Base-by-base conservation (phyloP, 2,797 vertebrate species). In the Salarias fasciatus region DNA sequence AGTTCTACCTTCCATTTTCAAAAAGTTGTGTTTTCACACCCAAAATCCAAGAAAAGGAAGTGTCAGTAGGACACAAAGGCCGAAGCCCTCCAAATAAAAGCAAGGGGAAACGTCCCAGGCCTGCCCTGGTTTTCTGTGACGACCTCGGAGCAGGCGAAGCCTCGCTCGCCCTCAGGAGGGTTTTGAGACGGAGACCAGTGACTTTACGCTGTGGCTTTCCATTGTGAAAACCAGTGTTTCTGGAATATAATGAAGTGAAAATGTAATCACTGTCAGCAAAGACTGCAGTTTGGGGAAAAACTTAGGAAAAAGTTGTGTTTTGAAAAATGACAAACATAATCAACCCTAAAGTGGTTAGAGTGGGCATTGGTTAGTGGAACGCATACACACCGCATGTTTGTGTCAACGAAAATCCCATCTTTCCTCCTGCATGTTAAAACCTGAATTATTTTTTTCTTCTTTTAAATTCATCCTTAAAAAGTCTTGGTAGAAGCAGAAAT, bases 281-380 rank as follows among this genome's bases (percentile, higher is more conserved):
- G 68, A 45, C 37, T 69, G 33, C 30, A 66, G 51, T 60, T 63
- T 57, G 53, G 70, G 66, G n/a, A 72, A 80, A 62, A 53, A 56
- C 59, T 72, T 69, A 53, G 50, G 45, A 67, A 9, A 9, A 28
- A 47, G 46, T 71, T 82, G 87, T 85, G 67, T 88, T 84, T 84
- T 75, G 71, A 85, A 84, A 75, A 53, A 87, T 77, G 77, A 70
- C 77, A 88, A 90, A 88, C 85, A 85, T 64, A 87, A 89, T 89
- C 73, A 86, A 50, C 41, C 51, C 37, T 13, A 63, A 83, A 73
- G 68, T 63, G 69, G 79, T 69, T 81, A 77, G 49, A 58, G 75
- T 48, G 52, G 40, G 48, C 58, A 61, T 75, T 79, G 71, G 61
- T 66, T 45, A 67, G 48, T 35, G 2, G 5, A 2, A 6, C 33